Percentiles rank a stretch among this genome's conserved stretches.
These are phyloP conservation scores for Ectobius pallidus DNA, from an alignment of 2,888 invertebrate species.

Conservation along the genomic window DNA sequence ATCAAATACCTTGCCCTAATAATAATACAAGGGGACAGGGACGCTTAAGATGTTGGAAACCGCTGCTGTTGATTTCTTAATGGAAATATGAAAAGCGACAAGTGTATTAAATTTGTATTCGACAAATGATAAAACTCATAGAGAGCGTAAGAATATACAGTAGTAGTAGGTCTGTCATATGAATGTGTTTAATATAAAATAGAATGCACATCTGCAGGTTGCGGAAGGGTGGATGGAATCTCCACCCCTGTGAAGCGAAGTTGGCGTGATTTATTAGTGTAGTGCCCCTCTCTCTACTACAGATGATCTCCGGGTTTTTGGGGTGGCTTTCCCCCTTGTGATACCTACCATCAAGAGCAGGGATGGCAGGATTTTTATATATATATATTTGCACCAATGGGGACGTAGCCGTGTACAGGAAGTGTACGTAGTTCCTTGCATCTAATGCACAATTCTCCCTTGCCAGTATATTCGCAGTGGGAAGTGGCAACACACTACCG, in stretches of 20 bases:
- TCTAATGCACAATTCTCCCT: conserved; percentile 2
- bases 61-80: too few relatives aligned
- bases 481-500: too few relatives aligned
- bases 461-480: too few relatives aligned
- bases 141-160: too few relatives aligned
- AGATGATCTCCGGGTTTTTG: background rate
- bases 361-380: background rate
- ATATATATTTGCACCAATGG: background rate
- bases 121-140: too few relatives aligned
- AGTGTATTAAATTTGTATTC: too few relatives aligned
- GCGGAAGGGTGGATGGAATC: background rate
- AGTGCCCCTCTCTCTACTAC: background rate
- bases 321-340: background rate
- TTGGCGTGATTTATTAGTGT: conserved; percentile 5
- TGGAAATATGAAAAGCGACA: too few relatives aligned
- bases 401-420: background rate
- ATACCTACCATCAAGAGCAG: background rate
- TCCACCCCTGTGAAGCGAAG: background rate
- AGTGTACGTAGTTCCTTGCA: background rate
- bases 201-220: background rate
- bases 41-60: too few relatives aligned
- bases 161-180: too few relatives aligned
- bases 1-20: too few relatives aligned
- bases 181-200: too few relatives aligned
- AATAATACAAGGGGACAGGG: too few relatives aligned